phyloP scores from a whole-genome alignment of 1,140 invertebrate species.

The Anagrus nilaparvatae region DNA sequence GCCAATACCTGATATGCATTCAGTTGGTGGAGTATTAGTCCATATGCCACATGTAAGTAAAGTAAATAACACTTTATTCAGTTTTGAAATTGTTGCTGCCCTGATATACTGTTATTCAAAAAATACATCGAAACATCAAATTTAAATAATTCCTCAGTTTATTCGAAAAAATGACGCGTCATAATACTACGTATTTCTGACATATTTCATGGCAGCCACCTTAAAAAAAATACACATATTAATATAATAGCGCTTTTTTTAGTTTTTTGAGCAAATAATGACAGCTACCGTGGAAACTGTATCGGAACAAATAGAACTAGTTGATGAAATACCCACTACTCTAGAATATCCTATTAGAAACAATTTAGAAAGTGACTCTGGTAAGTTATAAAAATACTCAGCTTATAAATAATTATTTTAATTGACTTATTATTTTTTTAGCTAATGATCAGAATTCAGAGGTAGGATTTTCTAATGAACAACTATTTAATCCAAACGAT shows the following conservation, averaged over 20 bases:
- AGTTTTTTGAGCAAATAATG: slow-evolving; percentile 66
- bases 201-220: no score
- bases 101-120: neutral
- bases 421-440: no score
- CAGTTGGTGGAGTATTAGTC: slow-evolving; percentile 72
- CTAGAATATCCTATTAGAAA: slow-evolving; percentile 42
- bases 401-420: slow-evolving; percentile 19
- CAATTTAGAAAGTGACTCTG: neutral
- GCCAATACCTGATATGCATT: slow-evolving; percentile 58
- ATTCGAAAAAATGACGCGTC: no score
- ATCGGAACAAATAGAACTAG: slow-evolving; percentile 73
- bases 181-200: no score
- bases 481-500: slow-evolving; percentile 53
- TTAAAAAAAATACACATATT: no score
- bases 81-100: neutral
- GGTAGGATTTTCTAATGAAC: slow-evolving; percentile 61
- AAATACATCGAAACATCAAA: no score
- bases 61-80: slow-evolving; percentile 23
- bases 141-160: no score
- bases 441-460: slow-evolving; percentile 56
- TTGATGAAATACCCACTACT: slow-evolving; percentile 72
- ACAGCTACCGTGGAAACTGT: slow-evolving; percentile 89
- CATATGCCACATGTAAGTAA: slow-evolving; percentile 80
- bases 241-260: slow-evolving; percentile 25
- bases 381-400: no score